Evolutionary conservation across 2,113 vertebrate genomes (phyloP), one percentile per base, ranked within the genome.

Genomic region (Butorides virescens): DNA sequence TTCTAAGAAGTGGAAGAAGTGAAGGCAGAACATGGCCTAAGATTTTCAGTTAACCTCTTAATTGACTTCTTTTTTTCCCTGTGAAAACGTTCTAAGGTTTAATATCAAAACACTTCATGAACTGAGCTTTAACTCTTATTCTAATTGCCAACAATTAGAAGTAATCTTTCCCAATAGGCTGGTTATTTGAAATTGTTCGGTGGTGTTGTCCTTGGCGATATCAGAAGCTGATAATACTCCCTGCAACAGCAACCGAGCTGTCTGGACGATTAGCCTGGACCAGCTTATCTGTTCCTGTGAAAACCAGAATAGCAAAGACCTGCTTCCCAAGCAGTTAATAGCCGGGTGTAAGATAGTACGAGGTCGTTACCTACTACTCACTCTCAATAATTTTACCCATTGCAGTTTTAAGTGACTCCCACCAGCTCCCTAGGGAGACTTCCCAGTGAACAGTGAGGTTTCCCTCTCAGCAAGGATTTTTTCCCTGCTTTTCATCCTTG

Each of bases 141-240:
- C 58, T 96, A 93, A 93, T 89, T 93, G 88, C 88, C 78, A 83
- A 15, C 90, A 77, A 76, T 95, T 92, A 93, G 92, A 49, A 90
- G 36, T 78, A 75, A 87, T 85, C 74, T 85, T 82, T 94, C 92
- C 78, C 67, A 63, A 6, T 44, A 47, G 92, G 44, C 76, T 92
- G 84, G 47, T 89, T 86, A 65, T 73, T 79, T 85, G 84, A 86
- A 63, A 66, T 95, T 66, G 58, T 82, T 91, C 71, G 32, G 66
- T 11, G 9, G 53, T 89, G 61, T 30, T 6, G 6, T 89, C 52
- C 49, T 6, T 65, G 61, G 80, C 1, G 52, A 75, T 84, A 55
- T 30, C 74, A 65, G 89, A 27, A 70, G 75, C 83, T 49, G 77
- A 32, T 79, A 76, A 58, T 26, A 9, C 10, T 89, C 49, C 63